Base-by-base conservation (phyloP, 92 coral and sea anemone species). In the Isaurus tuberculatus region DNA sequence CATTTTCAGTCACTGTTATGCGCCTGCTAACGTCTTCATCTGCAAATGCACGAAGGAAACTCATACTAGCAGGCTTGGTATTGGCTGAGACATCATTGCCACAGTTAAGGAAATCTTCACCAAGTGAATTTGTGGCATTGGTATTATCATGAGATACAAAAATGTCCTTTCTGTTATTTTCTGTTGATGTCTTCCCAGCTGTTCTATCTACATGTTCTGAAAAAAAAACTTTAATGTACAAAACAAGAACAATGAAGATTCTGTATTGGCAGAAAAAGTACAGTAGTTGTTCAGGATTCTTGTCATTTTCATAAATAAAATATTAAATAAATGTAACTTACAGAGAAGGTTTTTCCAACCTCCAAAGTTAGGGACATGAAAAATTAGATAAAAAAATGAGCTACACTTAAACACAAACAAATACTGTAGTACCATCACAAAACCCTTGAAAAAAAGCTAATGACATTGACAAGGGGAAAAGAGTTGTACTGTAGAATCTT, bases 1-100 rank as follows among this genome's bases (percentile, higher is more conserved):
- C 57, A 33, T 60, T 77, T 49, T 77, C 82, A 77, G 69, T 77
- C 16, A 77, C 70, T 17, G 82, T 77, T 5, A 58, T n/a, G 6
- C 70, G 82, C 32, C 82, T 77, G 25, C 82, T 77, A 20, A 77
- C 82, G 58, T 77, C 82, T 77, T 77, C 82, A 58, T 77, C 82
- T 22, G 55, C 51, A 58, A 77, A 77, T 15, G 70, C 68, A 77
- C 22, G 42, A 20, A 36, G 68, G 55, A 77, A 58, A 5, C 68
- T 36, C 5, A 13, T 34, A 14, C 27, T 55, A 19, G 5, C 34
- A n/a, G 14, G 23, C 31, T 57, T 77, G 29, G 55, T 33, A 28
- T n/a, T 77, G 49, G 14, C 49, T n/a, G 33, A 25, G 23, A 0
- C 31, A 4, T 37, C 49, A 61, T 34, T 77, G 53, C 23, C 33